phyloP scores from a whole-genome alignment of 2,113 vertebrate species.

The cat (Felis catus) region F.catus_Fca126_mat1.0 CM031423.1:14171501-14172000 shows the following conservation, averaged over 20 bases:
- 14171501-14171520: constrained; percentile 22
- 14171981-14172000: rapidly evolving
- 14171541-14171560: not conserved
- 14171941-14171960: rapidly evolving
- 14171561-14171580: not conserved
- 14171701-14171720: not conserved
- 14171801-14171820: not conserved
- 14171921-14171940: too few relatives aligned
- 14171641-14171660: not conserved
- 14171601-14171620: constrained; percentile 26
- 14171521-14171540: constrained; percentile 29
- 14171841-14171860: not conserved
- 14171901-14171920: rapidly evolving
- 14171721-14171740: rapidly evolving
- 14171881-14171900: not conserved
- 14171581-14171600: not conserved
- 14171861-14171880: not conserved
- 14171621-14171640: not conserved
- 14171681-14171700: not conserved
- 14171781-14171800: not conserved
- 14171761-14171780: not conserved
- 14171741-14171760: not conserved
- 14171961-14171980: not conserved
- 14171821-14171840: rapidly evolving
- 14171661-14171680: not conserved